Base-by-base conservation (phyloP, 1,140 invertebrate species). In the Drosophila quadrilineata region DNA sequence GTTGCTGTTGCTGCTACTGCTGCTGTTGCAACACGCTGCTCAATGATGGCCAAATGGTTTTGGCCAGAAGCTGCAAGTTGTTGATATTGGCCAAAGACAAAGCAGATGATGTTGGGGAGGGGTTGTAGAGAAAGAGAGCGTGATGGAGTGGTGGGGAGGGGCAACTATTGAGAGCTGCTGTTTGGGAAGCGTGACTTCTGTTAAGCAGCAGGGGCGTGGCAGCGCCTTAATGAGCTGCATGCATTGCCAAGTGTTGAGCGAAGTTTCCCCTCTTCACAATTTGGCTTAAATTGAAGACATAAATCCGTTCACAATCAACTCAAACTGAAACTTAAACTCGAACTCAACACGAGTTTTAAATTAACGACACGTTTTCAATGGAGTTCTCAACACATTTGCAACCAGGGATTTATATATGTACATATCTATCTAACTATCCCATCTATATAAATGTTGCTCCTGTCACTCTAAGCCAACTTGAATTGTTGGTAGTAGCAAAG, bases 121-220 rank as follows among this genome's bases (percentile, higher is more conserved):
- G 9, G 36, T n/a, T 9, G 9, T 1, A 4, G 0, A 26, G 1
- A 6, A 10, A 8, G 14, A n/a, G 21, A 12, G 33, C 6, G 16
- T 16, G 6, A 10, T 16, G 0, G 10, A 6, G 24, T 0, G 16
- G 6, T 6, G 26, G 1, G 19, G 14, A 12, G 17, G 24, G 2
- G 3, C 12, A 38, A 9, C 24, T 17, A 40, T 12, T 43, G 17
- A 48, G 19, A 70, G 72, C 71, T 70, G 59, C 58, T 75, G 71
- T 59, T 75, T 45, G 36, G 29, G n/a, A 33, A 65, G 48, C 62
- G 35, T 71, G 59, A 75, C 65, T 75, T 59, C 38, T 33, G 46
- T n/a, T n/a, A n/a, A 69, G 9, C 50, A 57, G 50, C 6, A 57
- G 45, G 31, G n/a, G 14, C 28, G 41, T 16, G 24, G 16, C 6